Percentiles rank a stretch among this genome's conserved stretches.
Conservation (phyloP, 2,797 vertebrate species). For the Lagodon rhomboides region DNA sequence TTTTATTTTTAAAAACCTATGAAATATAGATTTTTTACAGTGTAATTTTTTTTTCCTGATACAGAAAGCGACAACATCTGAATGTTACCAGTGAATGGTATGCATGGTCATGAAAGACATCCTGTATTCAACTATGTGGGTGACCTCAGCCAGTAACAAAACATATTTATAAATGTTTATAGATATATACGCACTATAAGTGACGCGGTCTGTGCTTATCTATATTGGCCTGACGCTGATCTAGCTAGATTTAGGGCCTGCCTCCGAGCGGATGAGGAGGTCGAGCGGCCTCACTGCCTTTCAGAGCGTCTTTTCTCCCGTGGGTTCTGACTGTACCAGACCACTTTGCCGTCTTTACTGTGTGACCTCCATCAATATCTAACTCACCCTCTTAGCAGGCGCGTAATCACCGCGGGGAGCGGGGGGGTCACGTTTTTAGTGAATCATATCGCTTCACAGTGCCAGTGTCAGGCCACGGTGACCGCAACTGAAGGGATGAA, state of each 20-base stretch:
- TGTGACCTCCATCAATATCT: constrained; percentile 56
- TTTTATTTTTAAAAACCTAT: too few relatives aligned
- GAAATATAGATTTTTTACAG: too few relatives aligned
- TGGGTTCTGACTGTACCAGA: constrained; percentile 14
- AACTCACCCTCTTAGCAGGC: constrained; percentile 35
- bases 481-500: constrained; percentile 24
- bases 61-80: not conserved
- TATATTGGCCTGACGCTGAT: not conserved
- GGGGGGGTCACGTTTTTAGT: constrained; percentile 9
- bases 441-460: constrained; percentile 23
- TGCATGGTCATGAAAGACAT: constrained; percentile 24
- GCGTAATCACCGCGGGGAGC: not conserved
- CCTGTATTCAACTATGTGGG: constrained; percentile 7
- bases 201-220: constrained; percentile 10
- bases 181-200: constrained; percentile 5
- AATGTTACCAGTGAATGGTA: constrained; percentile 2
- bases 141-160: constrained; percentile 13
- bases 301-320: not conserved
- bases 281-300: constrained; percentile 1
- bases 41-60: not conserved
- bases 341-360: constrained; percentile 19
- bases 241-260: constrained; percentile 23
- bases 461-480: constrained; percentile 32
- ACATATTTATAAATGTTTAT: not conserved
- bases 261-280: not conserved